Conservation (phyloP, 2,888 invertebrate species). For the Sialis lutaria region DNA sequence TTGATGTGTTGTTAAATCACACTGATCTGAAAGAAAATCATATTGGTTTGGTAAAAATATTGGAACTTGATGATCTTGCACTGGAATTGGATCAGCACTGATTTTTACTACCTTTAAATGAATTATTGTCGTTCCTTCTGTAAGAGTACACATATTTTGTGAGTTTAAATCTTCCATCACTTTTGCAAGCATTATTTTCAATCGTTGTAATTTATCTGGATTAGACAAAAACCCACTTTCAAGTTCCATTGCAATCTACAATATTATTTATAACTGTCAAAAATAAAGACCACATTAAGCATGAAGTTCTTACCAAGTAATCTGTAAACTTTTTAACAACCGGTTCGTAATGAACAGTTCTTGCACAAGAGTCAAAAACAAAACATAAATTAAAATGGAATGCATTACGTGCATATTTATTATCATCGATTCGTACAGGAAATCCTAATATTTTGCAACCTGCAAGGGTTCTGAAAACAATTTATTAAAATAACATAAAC, state of each 20-base stretch:
- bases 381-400: conserved; percentile 91
- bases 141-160: conserved; percentile 26
- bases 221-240: conserved; percentile 70
- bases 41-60: conserved; percentile 50
- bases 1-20: conserved; percentile 92
- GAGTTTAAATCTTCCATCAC: conserved; percentile 69
- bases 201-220: conserved; percentile 39
- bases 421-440: conserved; percentile 76
- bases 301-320: conserved; percentile 48
- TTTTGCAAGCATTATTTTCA: conserved; percentile 60
- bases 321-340: conserved; percentile 88
- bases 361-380: conserved; percentile 77
- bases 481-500: background rate
- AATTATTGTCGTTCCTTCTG: conserved; percentile 75
- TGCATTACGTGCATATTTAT: conserved; percentile 83
- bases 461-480: conserved; percentile 36
- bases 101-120: conserved; percentile 76
- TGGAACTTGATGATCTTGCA: conserved; percentile 82
- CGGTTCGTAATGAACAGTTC: conserved; percentile 84
- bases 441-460: conserved; percentile 85
- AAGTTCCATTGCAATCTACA: conserved; percentile 63
- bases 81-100: conserved; percentile 62
- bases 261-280: background rate
- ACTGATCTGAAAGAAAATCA: conserved; percentile 50
- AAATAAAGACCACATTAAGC: background rate